Evolutionary conservation across 1,140 invertebrate species (phyloP).

Genomic region (Hestina assimilis): DNA sequence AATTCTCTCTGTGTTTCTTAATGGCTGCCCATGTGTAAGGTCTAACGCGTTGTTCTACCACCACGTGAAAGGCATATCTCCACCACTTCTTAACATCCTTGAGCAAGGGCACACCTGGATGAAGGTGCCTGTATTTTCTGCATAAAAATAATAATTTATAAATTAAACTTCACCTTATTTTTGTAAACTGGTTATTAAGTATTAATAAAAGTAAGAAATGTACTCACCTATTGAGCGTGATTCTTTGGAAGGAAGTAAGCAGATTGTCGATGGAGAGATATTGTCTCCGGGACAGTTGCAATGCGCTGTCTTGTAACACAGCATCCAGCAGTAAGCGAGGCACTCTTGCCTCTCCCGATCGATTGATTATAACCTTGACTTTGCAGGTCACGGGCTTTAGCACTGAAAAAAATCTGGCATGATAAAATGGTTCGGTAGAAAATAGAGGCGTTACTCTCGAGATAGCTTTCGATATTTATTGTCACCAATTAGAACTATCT

Average conservation of each 20-base stretch:
- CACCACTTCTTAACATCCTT: conserved; percentile 84
- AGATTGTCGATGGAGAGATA: conserved; percentile 85
- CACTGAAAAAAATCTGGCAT: conserved; percentile 81
- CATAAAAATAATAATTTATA: conserved; percentile 22
- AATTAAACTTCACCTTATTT: no score
- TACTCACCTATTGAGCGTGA: conserved; percentile 83
- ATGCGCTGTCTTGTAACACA: conserved; percentile 87
- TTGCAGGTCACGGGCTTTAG: conserved; percentile 87
- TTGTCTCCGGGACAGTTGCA: conserved; percentile 86
- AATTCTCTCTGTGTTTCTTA: conserved; percentile 84
- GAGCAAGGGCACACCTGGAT: conserved; percentile 72
- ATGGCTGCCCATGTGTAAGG: conserved; percentile 88
- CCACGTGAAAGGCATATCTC: conserved; percentile 86
- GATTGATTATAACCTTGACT: conserved; percentile 89
- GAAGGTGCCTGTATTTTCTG: conserved; percentile 79
- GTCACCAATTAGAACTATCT: no score
- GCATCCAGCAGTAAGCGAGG: conserved; percentile 87
- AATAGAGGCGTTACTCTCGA: no score
- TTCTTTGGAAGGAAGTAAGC: conserved; percentile 83
- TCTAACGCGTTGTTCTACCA: conserved; percentile 84
- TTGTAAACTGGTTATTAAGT: no score
- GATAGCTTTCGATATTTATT: no score
- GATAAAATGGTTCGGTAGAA: no score
- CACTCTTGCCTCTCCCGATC: conserved; percentile 84
- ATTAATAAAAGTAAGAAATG: no score